Evolutionary conservation across 1,140 invertebrate species (phyloP).

Genomic region (Solenopsis fugax): DNA sequence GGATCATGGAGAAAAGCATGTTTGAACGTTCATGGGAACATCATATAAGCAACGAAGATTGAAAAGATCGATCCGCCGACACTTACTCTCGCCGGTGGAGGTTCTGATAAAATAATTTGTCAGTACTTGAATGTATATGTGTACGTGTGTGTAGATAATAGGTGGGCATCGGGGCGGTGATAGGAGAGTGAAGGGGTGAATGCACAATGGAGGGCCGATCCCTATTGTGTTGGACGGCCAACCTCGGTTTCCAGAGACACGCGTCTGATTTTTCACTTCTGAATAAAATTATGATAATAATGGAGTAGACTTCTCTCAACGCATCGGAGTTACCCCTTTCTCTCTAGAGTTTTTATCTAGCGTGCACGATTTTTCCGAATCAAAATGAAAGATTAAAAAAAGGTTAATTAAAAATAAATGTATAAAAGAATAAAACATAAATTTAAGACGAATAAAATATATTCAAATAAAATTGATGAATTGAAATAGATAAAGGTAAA

Average conservation of each 20-base stretch:
- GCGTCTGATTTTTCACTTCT: constrained; percentile 82
- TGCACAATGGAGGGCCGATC: constrained; percentile 72
- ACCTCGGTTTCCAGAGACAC: constrained; percentile 74
- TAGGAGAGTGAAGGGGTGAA: constrained; percentile 61
- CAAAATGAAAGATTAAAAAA: constrained; percentile 7
- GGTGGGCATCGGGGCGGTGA: constrained; percentile 53
- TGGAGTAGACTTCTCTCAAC: constrained; percentile 52
- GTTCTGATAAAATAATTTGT: constrained; percentile 76
- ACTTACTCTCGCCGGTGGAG: constrained; percentile 57
- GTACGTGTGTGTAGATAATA: constrained; percentile 65
- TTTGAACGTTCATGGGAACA: constrained; percentile 18
- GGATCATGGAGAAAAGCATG: neutral
- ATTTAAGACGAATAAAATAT: neutral
- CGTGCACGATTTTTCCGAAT: neutral
- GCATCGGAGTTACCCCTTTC: constrained; percentile 72
- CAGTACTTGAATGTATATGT: constrained; percentile 50
- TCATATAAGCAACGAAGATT: constrained; percentile 48
- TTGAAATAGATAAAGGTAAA: neutral
- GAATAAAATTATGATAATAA: constrained; percentile 85
- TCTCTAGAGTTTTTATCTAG: constrained; percentile 66
- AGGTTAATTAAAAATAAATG: neutral
- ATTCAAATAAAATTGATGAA: constrained; percentile 26
- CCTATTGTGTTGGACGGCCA: constrained; percentile 73
- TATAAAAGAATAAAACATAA: neutral
- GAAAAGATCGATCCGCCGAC: constrained; percentile 68